Base-by-base conservation (phyloP, 2,113 vertebrate genomes). In the Isichthys henryi region DNA sequence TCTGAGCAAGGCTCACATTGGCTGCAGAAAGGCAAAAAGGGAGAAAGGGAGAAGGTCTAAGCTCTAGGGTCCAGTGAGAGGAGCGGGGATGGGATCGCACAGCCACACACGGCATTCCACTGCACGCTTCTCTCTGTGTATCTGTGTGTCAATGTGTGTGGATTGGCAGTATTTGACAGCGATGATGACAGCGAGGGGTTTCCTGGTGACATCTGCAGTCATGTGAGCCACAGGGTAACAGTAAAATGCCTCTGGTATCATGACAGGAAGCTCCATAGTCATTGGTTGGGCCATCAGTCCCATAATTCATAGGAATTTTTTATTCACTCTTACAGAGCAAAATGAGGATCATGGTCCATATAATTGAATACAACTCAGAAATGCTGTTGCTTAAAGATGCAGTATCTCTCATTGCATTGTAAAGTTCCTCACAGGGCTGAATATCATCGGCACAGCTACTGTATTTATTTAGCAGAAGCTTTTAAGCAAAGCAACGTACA, bases 1-100 rank as follows among this genome's bases (percentile, higher is more conserved):
- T 98, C 97, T 94, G 97, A 96, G 96, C 98, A 99, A 95, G 96
- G 96, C 95, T 97, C 96, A 96, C 98, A 99, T 96, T 93, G 98
- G 98, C 96, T 98, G 96, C 96, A 98, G 99, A 96, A 96, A 97
- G 95, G 96, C 95, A 96, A 95, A 96, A 95, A 92, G 94, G 97
- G 89, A 94, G 88, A 97, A 96, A 96, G 95, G 43, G 45, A 23
- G 45, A 84, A 96, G 92, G 93, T 96, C 96, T 97, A 96, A 96
- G 96, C 96, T 96, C 96, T 93, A 96, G 96, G 93, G 95, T 93
- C 95, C 94, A 95, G 96, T 95, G 96, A 95, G 95, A 95, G 95
- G 95, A 95, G 92, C 95, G 91, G 93, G 94, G 90, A 89, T 88
- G 88, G 49, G 89, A 58, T 94, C 92, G 93, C 91, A 92, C 93